Percentiles rank a stretch among this genome's conserved stretches.
phyloP scores from a whole-genome alignment of 2,797 vertebrate species.

The Leucoraja ocellata region DNA sequence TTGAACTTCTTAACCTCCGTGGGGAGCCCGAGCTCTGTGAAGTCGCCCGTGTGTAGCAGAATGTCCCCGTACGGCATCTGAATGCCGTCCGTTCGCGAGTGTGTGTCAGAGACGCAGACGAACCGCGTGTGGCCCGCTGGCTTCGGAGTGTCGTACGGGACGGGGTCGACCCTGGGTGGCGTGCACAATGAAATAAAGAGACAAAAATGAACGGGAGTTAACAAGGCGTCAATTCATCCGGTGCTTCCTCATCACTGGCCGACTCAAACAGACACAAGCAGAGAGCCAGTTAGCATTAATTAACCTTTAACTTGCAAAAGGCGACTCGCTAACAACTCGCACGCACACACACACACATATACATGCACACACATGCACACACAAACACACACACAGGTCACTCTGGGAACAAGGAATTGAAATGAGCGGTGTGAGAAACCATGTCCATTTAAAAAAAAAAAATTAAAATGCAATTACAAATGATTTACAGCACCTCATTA shows the following conservation, averaged over 20 bases:
- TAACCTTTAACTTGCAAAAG: slow-evolving; percentile 20
- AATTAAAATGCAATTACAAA: slow-evolving; percentile 37
- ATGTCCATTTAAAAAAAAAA: background rate
- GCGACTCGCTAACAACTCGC: background rate
- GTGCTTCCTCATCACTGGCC: slow-evolving; percentile 28
- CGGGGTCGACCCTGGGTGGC: slow-evolving; percentile 74
- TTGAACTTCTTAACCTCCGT: slow-evolving; percentile 99
- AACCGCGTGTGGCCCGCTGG: slow-evolving; percentile 92
- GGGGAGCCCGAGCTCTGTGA: slow-evolving; percentile 94
- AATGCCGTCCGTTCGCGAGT: slow-evolving; percentile 96
- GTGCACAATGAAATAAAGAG: slow-evolving; percentile 48
- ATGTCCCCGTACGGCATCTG: slow-evolving; percentile 98
- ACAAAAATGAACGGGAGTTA: slow-evolving; percentile 31
- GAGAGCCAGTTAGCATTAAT: slow-evolving; percentile 22
- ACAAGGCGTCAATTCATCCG: slow-evolving; percentile 34
- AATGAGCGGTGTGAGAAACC: background rate
- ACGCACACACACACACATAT: no score
- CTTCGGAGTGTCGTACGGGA: slow-evolving; percentile 90
- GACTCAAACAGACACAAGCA: background rate
- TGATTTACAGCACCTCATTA: slow-evolving; percentile 38
- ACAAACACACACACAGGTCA: background rate
- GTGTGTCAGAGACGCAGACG: slow-evolving; percentile 93
- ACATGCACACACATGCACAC: background rate
- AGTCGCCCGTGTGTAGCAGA: slow-evolving; percentile 93
- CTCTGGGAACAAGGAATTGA: background rate